A percentile compares a stretch with the other conserved stretches of the same genome.
Conservation (phyloP, 2,797 vertebrate genomes). For the Ptychobarbus kaznakovi region DNA sequence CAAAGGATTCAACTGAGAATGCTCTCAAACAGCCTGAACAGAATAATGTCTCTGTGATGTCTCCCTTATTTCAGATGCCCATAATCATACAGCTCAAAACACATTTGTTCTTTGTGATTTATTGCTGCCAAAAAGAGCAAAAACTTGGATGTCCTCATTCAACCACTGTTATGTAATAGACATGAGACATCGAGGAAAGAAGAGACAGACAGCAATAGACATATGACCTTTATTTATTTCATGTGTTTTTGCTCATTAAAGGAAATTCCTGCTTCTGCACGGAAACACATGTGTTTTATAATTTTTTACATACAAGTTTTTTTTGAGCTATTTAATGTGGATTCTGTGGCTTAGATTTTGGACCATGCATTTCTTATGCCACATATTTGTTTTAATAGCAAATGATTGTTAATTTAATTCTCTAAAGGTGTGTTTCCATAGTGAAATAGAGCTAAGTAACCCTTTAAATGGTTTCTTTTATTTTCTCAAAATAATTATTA, state of each 20-base stretch:
- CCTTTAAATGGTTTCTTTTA: not conserved
- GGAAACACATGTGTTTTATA: not conserved
- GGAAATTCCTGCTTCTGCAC: not conserved
- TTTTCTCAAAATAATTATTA: constrained; percentile 4
- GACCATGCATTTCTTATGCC: not conserved
- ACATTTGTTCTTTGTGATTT: constrained; percentile 13
- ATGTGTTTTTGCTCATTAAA: constrained; percentile 3
- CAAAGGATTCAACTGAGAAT: not conserved
- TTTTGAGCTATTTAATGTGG: not conserved
- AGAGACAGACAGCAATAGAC: not conserved
- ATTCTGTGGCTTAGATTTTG: not conserved
- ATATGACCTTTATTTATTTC: constrained; percentile 1
- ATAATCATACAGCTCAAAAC: constrained; percentile 23
- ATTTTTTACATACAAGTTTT: not conserved
- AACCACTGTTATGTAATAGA: constrained; percentile 42
- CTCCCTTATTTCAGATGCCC: constrained; percentile 3
- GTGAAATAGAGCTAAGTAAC: not conserved
- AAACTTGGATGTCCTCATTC: constrained; percentile 25
- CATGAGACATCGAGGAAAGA: not conserved
- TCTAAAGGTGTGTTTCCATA: not conserved
- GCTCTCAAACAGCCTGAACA: not conserved
- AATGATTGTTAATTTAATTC: not conserved
- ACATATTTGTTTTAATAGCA: not conserved
- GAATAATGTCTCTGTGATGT: not conserved
- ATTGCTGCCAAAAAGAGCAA: constrained; percentile 27